phyloP scores from a whole-genome alignment of 2,888 invertebrate species.

The Drosophila birchii region DNA sequence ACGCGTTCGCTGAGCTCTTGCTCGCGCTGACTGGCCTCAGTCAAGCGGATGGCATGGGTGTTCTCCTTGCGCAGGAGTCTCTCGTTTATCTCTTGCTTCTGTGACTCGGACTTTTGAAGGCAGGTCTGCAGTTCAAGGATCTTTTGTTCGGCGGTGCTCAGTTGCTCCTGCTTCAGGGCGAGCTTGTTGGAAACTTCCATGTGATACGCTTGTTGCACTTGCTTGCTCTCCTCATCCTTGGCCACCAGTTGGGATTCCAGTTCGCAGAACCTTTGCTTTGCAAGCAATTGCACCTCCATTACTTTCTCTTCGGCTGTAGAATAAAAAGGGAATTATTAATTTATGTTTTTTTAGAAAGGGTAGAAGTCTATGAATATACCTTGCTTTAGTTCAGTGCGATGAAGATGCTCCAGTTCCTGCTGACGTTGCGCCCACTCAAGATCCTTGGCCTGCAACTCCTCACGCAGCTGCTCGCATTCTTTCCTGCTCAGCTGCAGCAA shows the following conservation, averaged over 20 bases:
- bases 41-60: conserved; percentile 69
- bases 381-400: conserved; percentile 83
- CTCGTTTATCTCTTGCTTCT: conserved; percentile 77
- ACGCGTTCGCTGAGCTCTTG: conserved; percentile 81
- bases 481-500: conserved; percentile 79
- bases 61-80: conserved; percentile 76
- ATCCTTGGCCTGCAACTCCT: conserved; percentile 82
- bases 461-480: conserved; percentile 80
- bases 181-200: conserved; percentile 77
- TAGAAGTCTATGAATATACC: conserved; percentile 61
- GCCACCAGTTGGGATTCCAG: conserved; percentile 77
- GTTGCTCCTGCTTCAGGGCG: conserved; percentile 81
- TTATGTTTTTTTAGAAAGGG: no score
- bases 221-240: conserved; percentile 77
- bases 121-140: conserved; percentile 75
- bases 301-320: conserved; percentile 87
- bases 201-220: conserved; percentile 74
- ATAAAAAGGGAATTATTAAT: background rate
- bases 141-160: conserved; percentile 84
- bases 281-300: conserved; percentile 80
- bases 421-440: conserved; percentile 78
- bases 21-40: conserved; percentile 76
- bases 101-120: conserved; percentile 67
- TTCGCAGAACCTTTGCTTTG: conserved; percentile 77
- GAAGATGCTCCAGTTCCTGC: conserved; percentile 80